These are phyloP conservation scores for Macroglossus sobrinus DNA, from an alignment of 2,113 vertebrate species.

Conservation along the genomic window DNA sequence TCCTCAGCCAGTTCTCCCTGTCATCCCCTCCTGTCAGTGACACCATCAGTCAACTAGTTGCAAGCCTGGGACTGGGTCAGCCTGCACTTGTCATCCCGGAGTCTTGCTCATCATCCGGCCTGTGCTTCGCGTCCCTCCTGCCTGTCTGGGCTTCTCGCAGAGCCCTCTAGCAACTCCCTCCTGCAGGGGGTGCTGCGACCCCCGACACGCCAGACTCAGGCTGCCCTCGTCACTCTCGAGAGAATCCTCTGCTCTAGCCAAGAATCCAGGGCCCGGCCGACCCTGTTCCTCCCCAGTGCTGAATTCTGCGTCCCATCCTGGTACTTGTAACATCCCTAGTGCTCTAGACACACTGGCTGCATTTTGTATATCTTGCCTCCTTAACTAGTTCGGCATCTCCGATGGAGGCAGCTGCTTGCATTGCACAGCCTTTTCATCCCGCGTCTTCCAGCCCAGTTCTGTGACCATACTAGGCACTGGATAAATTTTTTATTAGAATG, in stretches of 20 bases:
- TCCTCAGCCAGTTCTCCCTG: background rate
- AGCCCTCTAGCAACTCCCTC: no score
- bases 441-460: background rate
- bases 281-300: background rate
- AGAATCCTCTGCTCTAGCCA: background rate
- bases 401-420: no score
- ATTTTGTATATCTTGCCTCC: background rate
- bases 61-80: background rate
- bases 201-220: background rate
- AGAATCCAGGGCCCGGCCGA: background rate
- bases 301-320: background rate
- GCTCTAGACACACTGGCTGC: background rate
- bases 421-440: background rate
- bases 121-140: background rate
- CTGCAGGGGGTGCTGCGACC: background rate
- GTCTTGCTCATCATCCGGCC: background rate
- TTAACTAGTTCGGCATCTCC: background rate
- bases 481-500: no score
- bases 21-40: background rate
- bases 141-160: background rate
- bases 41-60: background rate
- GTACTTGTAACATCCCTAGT: fast-evolving
- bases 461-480: fast-evolving
- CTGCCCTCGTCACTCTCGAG: no score
- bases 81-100: background rate